These are phyloP conservation scores for Ellobium chinense DNA, from an alignment of 2,888 invertebrate genomes.

Conservation along the genomic window DNA sequence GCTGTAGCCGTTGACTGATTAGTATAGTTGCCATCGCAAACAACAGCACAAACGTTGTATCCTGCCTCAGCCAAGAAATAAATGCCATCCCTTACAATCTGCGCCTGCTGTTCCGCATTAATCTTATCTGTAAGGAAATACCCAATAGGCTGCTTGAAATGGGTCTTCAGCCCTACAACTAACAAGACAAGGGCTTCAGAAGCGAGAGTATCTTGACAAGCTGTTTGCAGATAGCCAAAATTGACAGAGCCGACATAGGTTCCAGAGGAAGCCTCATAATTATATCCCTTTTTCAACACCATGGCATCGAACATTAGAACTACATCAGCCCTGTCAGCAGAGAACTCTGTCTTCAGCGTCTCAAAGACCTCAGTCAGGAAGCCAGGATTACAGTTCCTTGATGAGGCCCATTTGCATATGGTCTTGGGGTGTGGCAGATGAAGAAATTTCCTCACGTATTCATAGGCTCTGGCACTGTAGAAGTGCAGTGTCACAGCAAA, in stretches of 20 bases:
- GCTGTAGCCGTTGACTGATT: constrained; percentile 20
- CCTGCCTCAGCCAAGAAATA: not conserved
- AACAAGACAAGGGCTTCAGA: not conserved
- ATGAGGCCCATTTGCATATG: constrained; percentile 27
- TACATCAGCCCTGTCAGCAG: not conserved
- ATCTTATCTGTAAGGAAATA: constrained; percentile 16
- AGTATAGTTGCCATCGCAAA: constrained; percentile 14
- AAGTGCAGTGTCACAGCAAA: constrained; percentile 29
- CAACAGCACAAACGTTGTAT: constrained; percentile 3
- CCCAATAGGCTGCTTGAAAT: constrained; percentile 4
- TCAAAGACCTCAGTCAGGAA: constrained; percentile 11
- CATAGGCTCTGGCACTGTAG: constrained; percentile 16
- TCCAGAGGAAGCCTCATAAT: constrained; percentile 10
- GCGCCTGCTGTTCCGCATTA: not conserved
- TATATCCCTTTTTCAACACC: not conserved
- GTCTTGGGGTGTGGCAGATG: constrained; percentile 17
- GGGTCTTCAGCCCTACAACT: constrained; percentile 17
- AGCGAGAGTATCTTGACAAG: not conserved
- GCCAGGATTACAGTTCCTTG: constrained; percentile 16
- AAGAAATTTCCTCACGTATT: constrained; percentile 16
- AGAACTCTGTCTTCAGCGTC: not conserved
- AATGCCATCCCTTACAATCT: constrained; percentile 11
- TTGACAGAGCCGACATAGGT: constrained; percentile 22
- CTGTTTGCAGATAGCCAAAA: constrained; percentile 6
- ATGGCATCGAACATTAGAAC: constrained; percentile 18